These are phyloP conservation scores for Tenualosa ilisha DNA, from an alignment of 2,797 vertebrate genomes.

Conservation along the genomic window DNA sequence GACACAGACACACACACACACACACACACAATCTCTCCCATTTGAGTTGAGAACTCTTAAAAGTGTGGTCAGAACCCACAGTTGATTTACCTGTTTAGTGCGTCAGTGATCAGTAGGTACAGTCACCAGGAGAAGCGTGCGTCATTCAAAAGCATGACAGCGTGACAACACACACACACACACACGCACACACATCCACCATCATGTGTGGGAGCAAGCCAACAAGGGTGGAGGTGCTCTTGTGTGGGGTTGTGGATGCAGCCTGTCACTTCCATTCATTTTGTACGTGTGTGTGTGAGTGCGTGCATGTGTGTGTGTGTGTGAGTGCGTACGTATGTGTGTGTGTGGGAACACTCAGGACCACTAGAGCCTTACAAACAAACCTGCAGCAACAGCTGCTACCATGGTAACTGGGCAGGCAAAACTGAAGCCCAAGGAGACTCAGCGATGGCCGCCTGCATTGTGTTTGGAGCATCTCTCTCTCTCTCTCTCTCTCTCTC, in stretches of 20 bases:
- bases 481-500: neutral
- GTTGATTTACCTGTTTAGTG: neutral
- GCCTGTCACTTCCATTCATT: neutral
- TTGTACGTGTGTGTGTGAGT: neutral
- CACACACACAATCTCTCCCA: neutral
- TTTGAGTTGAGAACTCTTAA: neutral
- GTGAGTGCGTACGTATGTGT: conserved; percentile 41
- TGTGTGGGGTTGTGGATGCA: neutral
- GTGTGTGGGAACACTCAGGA: conserved; percentile 71
- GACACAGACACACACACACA: neutral
- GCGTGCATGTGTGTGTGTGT: conserved; percentile 54
- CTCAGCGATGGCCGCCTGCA: conserved; percentile 30
- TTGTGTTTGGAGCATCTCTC: conserved; percentile 22
- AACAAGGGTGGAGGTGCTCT: neutral
- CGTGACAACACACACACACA: neutral
- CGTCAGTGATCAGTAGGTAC: neutral
- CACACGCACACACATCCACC: neutral
- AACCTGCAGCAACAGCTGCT: conserved; percentile 43
- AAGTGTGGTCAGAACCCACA: neutral
- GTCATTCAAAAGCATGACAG: neutral
- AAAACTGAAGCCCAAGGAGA: conserved; percentile 40
- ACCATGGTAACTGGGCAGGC: conserved; percentile 45
- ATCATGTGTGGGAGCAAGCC: neutral
- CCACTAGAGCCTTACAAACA: conserved; percentile 77
- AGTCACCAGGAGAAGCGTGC: neutral